phyloP scores from a whole-genome alignment of 2,797 vertebrate genomes.

The Eutrigla gurnardus region DNA sequence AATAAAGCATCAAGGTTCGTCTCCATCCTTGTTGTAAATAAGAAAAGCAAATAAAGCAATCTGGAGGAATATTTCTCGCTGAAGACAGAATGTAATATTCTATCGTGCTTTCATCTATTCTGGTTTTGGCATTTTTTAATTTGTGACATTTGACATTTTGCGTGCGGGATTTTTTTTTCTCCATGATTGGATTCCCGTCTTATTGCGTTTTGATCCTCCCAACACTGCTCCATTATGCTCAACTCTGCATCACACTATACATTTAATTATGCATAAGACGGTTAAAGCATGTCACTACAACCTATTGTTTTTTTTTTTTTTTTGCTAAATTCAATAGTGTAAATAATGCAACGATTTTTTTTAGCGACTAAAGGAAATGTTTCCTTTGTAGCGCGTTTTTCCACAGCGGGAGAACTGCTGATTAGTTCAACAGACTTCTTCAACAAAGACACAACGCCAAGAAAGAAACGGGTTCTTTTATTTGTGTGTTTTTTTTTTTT shows the following conservation, averaged over 20 bases:
- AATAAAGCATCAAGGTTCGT: not conserved
- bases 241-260: not conserved
- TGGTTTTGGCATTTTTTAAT: not conserved
- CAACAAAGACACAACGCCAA: not conserved
- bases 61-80: not conserved
- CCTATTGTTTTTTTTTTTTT: not conserved
- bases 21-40: not conserved
- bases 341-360: not conserved
- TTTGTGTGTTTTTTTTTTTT: not conserved
- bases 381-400: not conserved
- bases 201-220: not conserved
- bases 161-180: not conserved
- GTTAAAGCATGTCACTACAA: not conserved
- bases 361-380: not conserved
- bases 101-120: not conserved
- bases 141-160: not conserved
- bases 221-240: not conserved
- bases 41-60: not conserved
- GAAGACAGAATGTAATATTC: too few species aligned
- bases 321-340: not conserved
- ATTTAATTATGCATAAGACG: not conserved
- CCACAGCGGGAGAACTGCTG: not conserved
- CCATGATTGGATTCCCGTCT: not conserved
- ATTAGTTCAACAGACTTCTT: not conserved
- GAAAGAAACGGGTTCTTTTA: too few species aligned